A percentile compares a stretch with the other conserved stretches of the same genome.
Conservation (phyloP, 2,888 invertebrate species). For the Lomographa bimaculata region DNA sequence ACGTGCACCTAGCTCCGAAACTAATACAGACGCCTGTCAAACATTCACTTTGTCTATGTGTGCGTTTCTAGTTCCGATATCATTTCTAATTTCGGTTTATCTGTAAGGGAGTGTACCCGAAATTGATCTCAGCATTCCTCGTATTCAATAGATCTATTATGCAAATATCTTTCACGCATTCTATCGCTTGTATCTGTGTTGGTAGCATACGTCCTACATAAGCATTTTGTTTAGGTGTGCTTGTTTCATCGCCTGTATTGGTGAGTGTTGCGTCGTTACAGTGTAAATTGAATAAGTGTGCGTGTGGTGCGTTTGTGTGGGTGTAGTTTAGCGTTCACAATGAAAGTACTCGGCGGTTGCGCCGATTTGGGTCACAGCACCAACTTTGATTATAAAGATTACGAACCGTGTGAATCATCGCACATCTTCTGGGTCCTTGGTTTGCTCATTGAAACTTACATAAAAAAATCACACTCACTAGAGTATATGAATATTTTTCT, state of each 20-base stretch:
- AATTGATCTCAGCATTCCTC: conserved; percentile 43
- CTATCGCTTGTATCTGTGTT: conserved; percentile 39
- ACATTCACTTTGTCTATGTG: conserved; percentile 32
- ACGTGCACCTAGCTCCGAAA: conserved; percentile 33
- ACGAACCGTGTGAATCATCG: conserved; percentile 78
- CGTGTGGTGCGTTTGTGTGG: conserved; percentile 42
- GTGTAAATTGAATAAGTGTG: conserved; percentile 16
- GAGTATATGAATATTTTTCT: too few relatives aligned
- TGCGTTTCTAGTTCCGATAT: conserved; percentile 22
- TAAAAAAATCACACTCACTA: too few relatives aligned
- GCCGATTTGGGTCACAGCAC: conserved; percentile 80
- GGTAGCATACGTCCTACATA: conserved; percentile 41
- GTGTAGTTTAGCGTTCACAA: conserved; percentile 75
- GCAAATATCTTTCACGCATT: conserved; percentile 53
- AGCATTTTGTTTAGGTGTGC: conserved; percentile 40
- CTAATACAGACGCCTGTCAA: conserved; percentile 36
- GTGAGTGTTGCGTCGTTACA: conserved; percentile 27
- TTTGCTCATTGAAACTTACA: conserved; percentile 7
- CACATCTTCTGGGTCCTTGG: conserved; percentile 61
- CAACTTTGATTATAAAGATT: conserved; percentile 82
- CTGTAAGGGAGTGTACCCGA: conserved; percentile 26
- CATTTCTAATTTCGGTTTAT: conserved; percentile 27
- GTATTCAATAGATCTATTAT: conserved; percentile 43
- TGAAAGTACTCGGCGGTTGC: conserved; percentile 80
- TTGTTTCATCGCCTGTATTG: conserved; percentile 33